Percentiles rank a stretch among this genome's conserved stretches.
Evolutionary conservation across 2,888 invertebrate species (phyloP).

Genomic region (Taphrorychus bicolor): DNA sequence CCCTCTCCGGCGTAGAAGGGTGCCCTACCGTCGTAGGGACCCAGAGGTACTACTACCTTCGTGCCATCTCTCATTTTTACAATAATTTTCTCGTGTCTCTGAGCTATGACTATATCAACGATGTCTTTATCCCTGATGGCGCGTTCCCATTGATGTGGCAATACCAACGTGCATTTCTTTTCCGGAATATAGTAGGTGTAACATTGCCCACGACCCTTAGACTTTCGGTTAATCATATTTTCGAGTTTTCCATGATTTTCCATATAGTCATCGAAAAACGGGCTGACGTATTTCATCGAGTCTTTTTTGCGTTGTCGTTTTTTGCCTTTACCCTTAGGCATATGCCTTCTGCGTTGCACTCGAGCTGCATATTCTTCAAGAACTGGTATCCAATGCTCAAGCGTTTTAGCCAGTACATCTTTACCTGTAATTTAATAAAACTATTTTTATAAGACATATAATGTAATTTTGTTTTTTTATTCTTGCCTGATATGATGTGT

Average conservation of each 20-base stretch:
- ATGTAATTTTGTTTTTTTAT: no score
- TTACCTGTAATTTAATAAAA: slow-evolving; percentile 60
- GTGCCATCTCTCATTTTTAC: slow-evolving; percentile 74
- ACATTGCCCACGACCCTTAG: slow-evolving; percentile 63
- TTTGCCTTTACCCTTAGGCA: slow-evolving; percentile 55
- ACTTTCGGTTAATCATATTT: slow-evolving; percentile 64
- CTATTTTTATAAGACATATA: no score
- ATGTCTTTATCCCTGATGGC: slow-evolving; percentile 81
- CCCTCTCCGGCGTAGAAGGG: slow-evolving; percentile 76
- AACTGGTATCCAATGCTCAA: slow-evolving; percentile 82
- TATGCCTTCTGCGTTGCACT: slow-evolving; percentile 51
- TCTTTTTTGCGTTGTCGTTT: slow-evolving; percentile 55
- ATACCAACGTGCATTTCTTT: slow-evolving; percentile 74
- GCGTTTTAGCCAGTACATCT: slow-evolving; percentile 71
- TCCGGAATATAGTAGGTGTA: slow-evolving; percentile 80
- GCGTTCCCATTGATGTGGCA: slow-evolving; percentile 75
- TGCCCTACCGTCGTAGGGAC: slow-evolving; percentile 53
- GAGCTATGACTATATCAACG: slow-evolving; percentile 76
- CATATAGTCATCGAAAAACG: slow-evolving; percentile 56
- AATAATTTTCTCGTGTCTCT: slow-evolving; percentile 75
- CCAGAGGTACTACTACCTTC: slow-evolving; percentile 71
- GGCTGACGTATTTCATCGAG: slow-evolving; percentile 53
- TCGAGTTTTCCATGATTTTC: slow-evolving; percentile 53
- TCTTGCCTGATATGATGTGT: slow-evolving; percentile 75
- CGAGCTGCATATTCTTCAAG: slow-evolving; percentile 62